phyloP scores from a whole-genome alignment of 2,113 vertebrate species.

The Misgurnus anguillicaudatus region DNA sequence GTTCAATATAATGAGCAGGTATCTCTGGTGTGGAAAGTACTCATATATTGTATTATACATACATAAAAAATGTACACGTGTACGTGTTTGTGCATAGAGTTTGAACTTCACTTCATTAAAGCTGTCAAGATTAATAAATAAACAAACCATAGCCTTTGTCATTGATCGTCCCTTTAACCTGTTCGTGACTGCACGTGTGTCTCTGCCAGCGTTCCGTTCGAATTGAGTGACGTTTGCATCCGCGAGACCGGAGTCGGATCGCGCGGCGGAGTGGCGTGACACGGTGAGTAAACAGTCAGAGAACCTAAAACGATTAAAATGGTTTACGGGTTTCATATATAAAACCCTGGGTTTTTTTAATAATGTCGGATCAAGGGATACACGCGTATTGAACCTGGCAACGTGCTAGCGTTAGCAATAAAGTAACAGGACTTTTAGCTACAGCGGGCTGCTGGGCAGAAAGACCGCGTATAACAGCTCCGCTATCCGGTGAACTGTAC shows the following conservation, averaged over 20 bases:
- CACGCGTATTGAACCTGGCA: neutral
- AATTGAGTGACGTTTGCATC: constrained; percentile 52
- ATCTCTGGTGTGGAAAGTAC: too few species aligned
- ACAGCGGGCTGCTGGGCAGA: neutral
- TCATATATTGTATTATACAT: too few species aligned
- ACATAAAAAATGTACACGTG: too few species aligned
- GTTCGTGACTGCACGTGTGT: neutral
- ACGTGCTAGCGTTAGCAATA: neutral
- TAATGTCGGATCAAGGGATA: neutral
- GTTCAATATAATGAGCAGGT: too few species aligned
- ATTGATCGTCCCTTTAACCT: neutral
- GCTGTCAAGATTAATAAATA: too few species aligned
- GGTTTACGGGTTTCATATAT: neutral
- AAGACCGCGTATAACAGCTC: neutral
- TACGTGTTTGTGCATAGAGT: neutral
- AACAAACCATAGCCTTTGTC: neutral
- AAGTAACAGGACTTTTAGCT: neutral
- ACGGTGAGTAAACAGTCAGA: constrained; percentile 53
- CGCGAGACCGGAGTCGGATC: constrained; percentile 42
- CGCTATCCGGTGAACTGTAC: neutral
- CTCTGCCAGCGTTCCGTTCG: constrained; percentile 5
- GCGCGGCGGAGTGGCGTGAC: constrained; percentile 47
- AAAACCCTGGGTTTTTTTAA: neutral
- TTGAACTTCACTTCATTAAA: neutral
- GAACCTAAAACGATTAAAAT: neutral